phyloP scores from a whole-genome alignment of 2,797 vertebrate genomes.

The Sitta carolinensis region DNA sequence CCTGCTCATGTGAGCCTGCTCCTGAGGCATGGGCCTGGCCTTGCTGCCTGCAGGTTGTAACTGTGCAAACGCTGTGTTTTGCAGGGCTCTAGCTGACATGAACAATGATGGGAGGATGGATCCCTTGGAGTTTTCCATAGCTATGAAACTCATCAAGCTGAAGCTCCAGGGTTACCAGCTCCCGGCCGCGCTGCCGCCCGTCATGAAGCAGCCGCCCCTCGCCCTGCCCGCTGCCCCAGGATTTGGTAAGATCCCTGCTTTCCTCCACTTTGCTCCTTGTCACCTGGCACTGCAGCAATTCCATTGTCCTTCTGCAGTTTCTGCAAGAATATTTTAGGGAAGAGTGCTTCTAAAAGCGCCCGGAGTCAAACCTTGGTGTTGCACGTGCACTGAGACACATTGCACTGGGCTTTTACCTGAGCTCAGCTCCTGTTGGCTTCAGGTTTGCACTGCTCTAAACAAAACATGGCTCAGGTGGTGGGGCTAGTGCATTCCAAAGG shows the following conservation, averaged over 20 bases:
- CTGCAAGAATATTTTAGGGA: not conserved
- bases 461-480: not conserved
- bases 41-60: not conserved
- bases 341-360: accelerated
- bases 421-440: not conserved
- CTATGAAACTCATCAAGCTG: constrained; percentile 98
- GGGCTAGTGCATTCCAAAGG: not conserved
- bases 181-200: constrained; percentile 86
- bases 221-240: constrained; percentile 79
- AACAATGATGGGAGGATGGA: constrained; percentile 98
- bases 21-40: not conserved
- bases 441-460: not conserved
- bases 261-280: not conserved
- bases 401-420: not conserved
- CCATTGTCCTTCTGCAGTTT: not conserved
- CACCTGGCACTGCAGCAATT: not conserved
- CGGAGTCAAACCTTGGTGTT: not conserved
- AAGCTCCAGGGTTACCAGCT: constrained; percentile 96
- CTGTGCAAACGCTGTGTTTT: not conserved
- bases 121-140: constrained; percentile 96
- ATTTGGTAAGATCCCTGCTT: constrained; percentile 82
- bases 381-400: accelerated
- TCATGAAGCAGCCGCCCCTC: constrained; percentile 90
- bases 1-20: accelerated
- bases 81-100: constrained; percentile 95